Evolutionary conservation across 2,113 vertebrate genomes (phyloP), one percentile per base, ranked within the genome.

Genomic region (Prochilodus magdalenae): DNA sequence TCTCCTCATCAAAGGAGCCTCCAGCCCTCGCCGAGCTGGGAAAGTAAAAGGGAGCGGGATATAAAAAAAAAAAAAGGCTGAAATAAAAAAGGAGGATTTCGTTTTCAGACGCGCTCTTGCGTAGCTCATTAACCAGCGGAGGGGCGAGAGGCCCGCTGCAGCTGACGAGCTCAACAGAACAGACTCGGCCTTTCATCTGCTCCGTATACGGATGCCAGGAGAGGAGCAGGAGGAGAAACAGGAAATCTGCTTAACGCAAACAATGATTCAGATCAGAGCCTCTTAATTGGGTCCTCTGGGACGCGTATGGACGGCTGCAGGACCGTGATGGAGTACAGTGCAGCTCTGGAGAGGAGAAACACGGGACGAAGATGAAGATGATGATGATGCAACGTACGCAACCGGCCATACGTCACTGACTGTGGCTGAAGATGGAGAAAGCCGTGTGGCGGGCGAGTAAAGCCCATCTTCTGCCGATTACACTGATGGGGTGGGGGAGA

Each of bases 241-340:
- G 63, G 49, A 70, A 71, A 65, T 67, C 67, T 76, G 13, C 63
- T 67, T 71, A 67, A 71, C 30, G 44, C 73, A 82, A 82, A 82
- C 80, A 82, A 44, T 36, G 66, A 70, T 77, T 60, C 71, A 62
- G 53, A 62, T 27, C 60, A 63, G 20, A 57, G 53, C 36, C 55
- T 13, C 69, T 85, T 85, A 85, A 85, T 85, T 85, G 74, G 83
- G 49, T 85, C 83, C 74, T 74, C 15, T 5, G 79, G 83, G 83
- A 74, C 44, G 63, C 49, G 57, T 18, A 36, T 33, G 69, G 27
- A 30, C 76, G 72, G 70, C 69, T 83, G 53, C 65, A 49, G 44
- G 22, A 77, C 33, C 36, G 55, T 81, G 71, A 67, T 62, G 62
- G 49, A 53, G 18, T 16, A 53, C 11, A 49, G 33, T 40, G 57